Base-by-base conservation (phyloP, 1,140 invertebrate species). In the Zaprionus davidi region DNA sequence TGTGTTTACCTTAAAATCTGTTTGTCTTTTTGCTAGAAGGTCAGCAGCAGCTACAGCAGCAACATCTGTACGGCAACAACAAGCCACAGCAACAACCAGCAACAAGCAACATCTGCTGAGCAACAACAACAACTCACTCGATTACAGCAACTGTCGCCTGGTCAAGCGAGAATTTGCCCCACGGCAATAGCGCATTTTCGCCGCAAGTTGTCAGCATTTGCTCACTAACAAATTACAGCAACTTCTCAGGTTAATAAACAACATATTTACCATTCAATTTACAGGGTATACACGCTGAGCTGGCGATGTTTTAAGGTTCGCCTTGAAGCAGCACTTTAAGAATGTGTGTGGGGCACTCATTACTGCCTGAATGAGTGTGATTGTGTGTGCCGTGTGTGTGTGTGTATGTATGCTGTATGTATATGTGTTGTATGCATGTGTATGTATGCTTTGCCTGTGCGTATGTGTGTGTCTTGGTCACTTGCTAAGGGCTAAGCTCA, bases 401-500 rank as follows among this genome's bases (percentile, higher is more conserved):
- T 41, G 15, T 46, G 7, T 13, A 3, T 60, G 58, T 9, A 13
- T 56, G n/a, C 3, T 34, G 17, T 5, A 17, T 59, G 31, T 15
- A 26, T 26, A 26, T 26, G 24, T 26, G 11, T 6, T 44, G 60
- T 56, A 36, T 13, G 36, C 64, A 28, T 53, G 68, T 55, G 57
- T 46, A 17, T 31, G 24, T n/a, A 26, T 46, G 34, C 49, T 49
- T 24, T 56, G 51, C 31, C 9, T 41, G 71, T 24, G 28, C 26
- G 15, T 46, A 66, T 64, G 71, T 24, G 57, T 79, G 65, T 46
- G 76, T 80, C 68, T 70, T 67, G 81, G 81, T 81, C 82, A 84
- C 69, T 81, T 71, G 74, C 64, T 82, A 68, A 76, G 82, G 82
- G 82, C 79, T 75, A 70, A 87, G 72, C 85, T 79, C 26, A 60